These are phyloP conservation scores for Melanotaenia nigrans DNA, from an alignment of 2,797 vertebrate genomes.

Conservation along the genomic window DNA sequence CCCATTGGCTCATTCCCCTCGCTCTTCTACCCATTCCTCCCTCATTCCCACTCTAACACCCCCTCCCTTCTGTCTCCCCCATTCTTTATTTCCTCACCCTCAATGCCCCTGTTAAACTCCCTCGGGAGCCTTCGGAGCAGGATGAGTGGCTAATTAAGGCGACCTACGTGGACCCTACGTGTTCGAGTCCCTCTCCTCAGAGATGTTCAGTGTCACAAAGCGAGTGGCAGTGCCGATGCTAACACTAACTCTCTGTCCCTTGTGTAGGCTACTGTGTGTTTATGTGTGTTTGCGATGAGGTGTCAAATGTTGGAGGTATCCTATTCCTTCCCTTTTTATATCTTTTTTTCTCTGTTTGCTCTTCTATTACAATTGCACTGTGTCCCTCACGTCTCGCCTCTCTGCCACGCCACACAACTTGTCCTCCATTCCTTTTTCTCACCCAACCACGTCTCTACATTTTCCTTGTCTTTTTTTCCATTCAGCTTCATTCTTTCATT, in stretches of 20 bases:
- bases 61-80: slow-evolving; percentile 38
- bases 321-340: slow-evolving; percentile 29
- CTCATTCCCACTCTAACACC: slow-evolving; percentile 17
- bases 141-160: slow-evolving; percentile 80
- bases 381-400: slow-evolving; percentile 23
- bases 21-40: slow-evolving; percentile 55
- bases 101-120: slow-evolving; percentile 64
- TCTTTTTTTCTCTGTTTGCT: slow-evolving; percentile 27
- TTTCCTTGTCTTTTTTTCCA: not conserved
- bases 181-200: slow-evolving; percentile 69
- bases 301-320: slow-evolving; percentile 57
- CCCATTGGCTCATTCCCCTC: slow-evolving; percentile 67
- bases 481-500: slow-evolving; percentile 42
- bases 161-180: slow-evolving; percentile 63
- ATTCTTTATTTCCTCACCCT: slow-evolving; percentile 61
- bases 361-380: slow-evolving; percentile 33
- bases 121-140: slow-evolving; percentile 48
- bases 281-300: slow-evolving; percentile 46
- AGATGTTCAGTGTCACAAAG: slow-evolving; percentile 66
- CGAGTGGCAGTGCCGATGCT: slow-evolving; percentile 34
- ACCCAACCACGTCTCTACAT: slow-evolving; percentile 8
- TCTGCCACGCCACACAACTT: slow-evolving; percentile 26
- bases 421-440: slow-evolving; percentile 29
- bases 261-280: slow-evolving; percentile 41
- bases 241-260: slow-evolving; percentile 60